phyloP scores from a whole-genome alignment of 2,797 vertebrate species.

The Acanthiza pusilla region DNA sequence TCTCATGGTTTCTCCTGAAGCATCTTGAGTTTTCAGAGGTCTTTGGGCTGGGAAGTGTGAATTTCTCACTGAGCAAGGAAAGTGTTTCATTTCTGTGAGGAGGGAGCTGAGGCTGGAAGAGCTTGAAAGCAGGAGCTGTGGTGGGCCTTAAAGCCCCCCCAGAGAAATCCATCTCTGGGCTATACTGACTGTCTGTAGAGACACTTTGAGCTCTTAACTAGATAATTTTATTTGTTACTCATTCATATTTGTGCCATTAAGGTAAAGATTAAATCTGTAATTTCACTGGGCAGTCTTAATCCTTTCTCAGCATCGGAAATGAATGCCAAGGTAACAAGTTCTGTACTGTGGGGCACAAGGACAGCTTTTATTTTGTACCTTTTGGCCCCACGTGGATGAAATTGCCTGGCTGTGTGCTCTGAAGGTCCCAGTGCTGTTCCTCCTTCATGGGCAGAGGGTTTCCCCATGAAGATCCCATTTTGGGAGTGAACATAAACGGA shows the following conservation, averaged over 20 bases:
- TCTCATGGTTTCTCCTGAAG: neutral
- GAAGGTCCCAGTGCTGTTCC: neutral
- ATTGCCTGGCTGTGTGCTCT: neutral
- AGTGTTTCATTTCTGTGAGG: neutral
- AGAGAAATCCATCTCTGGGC: neutral
- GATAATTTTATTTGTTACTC: neutral
- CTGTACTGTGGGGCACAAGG: rapidly evolving
- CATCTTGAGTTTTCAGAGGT: neutral
- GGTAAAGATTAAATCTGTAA: neutral
- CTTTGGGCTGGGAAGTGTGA: neutral
- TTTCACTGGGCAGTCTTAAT: neutral
- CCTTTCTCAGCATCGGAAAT: neutral
- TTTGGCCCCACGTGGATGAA: no score
- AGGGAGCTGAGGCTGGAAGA: neutral
- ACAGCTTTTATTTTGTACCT: neutral
- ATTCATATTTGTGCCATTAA: rapidly evolving
- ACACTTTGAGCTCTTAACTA: neutral
- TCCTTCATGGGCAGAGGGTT: rapidly evolving
- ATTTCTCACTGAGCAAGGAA: neutral
- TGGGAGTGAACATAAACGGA: neutral
- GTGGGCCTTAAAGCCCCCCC: neutral
- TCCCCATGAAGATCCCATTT: rapidly evolving
- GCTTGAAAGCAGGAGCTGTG: neutral
- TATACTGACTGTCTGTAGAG: neutral
- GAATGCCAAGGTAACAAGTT: neutral